Percentiles rank a stretch among this genome's conserved stretches.
These are phyloP conservation scores for Selene dorsalis DNA, from an alignment of 2,797 vertebrate species.

Conservation along the genomic window DNA sequence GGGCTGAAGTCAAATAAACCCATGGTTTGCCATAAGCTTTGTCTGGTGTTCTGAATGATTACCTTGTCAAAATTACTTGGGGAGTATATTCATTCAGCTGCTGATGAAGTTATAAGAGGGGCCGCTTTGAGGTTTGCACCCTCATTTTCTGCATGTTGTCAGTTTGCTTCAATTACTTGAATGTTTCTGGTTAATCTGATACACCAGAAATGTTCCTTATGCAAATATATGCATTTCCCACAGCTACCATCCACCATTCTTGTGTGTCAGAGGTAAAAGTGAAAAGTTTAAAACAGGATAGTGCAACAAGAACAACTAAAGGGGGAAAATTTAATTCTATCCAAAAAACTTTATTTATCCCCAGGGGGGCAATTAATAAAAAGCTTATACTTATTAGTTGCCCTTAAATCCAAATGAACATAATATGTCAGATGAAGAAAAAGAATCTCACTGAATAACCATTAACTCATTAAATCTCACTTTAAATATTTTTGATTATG, in stretches of 20 bases:
- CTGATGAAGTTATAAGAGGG: conserved; percentile 57
- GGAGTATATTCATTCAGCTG: conserved; percentile 52
- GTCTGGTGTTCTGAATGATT: conserved; percentile 63
- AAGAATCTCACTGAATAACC: conserved; percentile 6
- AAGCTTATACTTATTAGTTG: neutral
- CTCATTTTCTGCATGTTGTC: conserved; percentile 35
- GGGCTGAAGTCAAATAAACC: conserved; percentile 79
- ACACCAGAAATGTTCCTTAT: conserved; percentile 39
- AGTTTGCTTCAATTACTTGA: conserved; percentile 47
- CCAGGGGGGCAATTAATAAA: no score
- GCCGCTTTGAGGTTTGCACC: conserved; percentile 27
- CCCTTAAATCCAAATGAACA: neutral
- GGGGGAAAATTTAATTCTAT: neutral
- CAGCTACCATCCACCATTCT: neutral
- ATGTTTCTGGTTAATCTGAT: conserved; percentile 38
- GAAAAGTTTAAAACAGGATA: conserved; percentile 16
- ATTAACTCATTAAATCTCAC: neutral
- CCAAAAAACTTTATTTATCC: no score
- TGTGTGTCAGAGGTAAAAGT: neutral
- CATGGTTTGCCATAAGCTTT: conserved; percentile 55
- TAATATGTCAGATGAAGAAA: neutral
- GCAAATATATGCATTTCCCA: conserved; percentile 42
- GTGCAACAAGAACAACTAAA: conserved; percentile 11
- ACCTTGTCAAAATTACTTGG: conserved; percentile 71
- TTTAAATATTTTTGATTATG: neutral